Evolutionary conservation across 2,797 vertebrate genomes (phyloP).

Genomic region (Sebastes trivittatus): DNA sequence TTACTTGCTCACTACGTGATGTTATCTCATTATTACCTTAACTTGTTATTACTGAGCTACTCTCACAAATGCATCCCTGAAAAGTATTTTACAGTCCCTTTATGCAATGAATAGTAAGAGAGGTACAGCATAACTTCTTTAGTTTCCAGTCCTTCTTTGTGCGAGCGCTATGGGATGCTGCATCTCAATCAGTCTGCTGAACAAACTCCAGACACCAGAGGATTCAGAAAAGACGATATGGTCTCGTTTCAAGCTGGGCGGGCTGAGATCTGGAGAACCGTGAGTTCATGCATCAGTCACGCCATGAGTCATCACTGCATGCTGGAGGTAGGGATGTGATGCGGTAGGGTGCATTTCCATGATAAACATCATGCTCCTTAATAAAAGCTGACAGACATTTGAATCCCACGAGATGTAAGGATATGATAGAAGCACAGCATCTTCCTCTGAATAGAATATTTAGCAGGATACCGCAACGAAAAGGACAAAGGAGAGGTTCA

Average conservation of each 20-base stretch:
- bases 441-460: neutral
- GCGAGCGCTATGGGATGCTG: neutral
- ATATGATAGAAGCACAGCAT: neutral
- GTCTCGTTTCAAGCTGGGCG: constrained; percentile 12
- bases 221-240: constrained; percentile 18
- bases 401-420: neutral
- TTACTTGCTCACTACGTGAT: neutral
- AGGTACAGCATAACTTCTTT: neutral
- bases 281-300: constrained; percentile 48
- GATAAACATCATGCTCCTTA: constrained; percentile 31
- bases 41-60: neutral
- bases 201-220: neutral
- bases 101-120: neutral
- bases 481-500: neutral
- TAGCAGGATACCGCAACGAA: neutral
- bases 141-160: neutral
- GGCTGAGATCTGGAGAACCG: constrained; percentile 12
- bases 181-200: neutral
- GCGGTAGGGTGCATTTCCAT: constrained; percentile 19
- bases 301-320: constrained; percentile 33
- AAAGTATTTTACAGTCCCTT: neutral
- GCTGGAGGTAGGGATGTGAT: constrained; percentile 30
- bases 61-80: neutral
- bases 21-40: neutral
- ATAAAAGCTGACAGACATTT: constrained; percentile 21